Evolutionary conservation across 2,888 invertebrate species (phyloP), one percentile per base, ranked within the genome.

Genomic region (Brassicogethes aeneus): DNA sequence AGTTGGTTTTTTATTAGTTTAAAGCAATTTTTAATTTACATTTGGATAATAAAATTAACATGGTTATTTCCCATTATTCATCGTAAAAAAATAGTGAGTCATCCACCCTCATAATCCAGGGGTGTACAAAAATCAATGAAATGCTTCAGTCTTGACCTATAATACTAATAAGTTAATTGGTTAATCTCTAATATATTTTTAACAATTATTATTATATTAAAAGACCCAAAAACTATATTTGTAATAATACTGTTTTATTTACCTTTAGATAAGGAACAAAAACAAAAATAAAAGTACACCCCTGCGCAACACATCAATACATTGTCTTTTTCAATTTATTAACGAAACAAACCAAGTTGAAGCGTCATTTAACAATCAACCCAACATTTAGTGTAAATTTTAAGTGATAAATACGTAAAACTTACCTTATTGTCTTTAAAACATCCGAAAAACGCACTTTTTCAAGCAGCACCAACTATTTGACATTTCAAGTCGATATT

Each of bases 401-500:
- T 33, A 13, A 14, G 5, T 13, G n/a, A 13, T 33, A 33, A 33
- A 13, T 33, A 13, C 29, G 29, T 8, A 13, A 14, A 33, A 33
- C 33, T 33, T 33, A 33, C 33, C 33, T 33, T 33, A 33, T 33
- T 33, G 33, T 33, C 33, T 33, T 33, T 12, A 33, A n/a, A 33
- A 13, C n/a, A 12, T 33, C n/a, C 15, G 15, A 33, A 33, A 33
- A 13, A 8, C n/a, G 33, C 33, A n/a, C 5, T 33, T 33, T 33
- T 33, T 14, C 5, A 23, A 23, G 23, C 23, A 23, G 23, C 46
- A 52, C 50, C 46, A 47, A 43, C 43, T 42, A 47, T 51, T 45
- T 54, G 52, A 52, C 54, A 54, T 54, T 54, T 51, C 38, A 38
- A 39, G 29, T 16, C 17, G 30, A 23, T 42, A 54, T 50, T 46